Evolutionary conservation across 2,113 vertebrate genomes (phyloP).

Genomic region (Burhinus oedicnemus): DNA sequence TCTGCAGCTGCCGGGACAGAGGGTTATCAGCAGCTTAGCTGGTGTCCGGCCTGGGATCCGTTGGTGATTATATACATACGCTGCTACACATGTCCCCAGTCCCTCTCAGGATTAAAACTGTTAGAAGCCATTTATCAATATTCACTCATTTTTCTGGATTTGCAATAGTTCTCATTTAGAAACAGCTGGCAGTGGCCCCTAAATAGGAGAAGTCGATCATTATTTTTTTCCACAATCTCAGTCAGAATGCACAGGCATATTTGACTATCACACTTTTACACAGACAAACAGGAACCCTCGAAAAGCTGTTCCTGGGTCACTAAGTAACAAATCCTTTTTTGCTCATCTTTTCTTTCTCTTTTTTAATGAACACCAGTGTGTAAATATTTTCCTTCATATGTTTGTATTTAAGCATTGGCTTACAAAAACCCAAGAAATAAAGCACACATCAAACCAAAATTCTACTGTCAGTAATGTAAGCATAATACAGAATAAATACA

Average conservation of each 20-base stretch:
- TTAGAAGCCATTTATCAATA: not conserved
- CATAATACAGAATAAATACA: not conserved
- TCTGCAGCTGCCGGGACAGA: not conserved
- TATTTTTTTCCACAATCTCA: not conserved
- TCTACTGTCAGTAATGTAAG: not conserved
- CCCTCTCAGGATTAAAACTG: not conserved
- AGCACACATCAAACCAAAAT: not conserved
- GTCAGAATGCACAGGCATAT: not conserved
- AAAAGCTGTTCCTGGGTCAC: not conserved
- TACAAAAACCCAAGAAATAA: not conserved
- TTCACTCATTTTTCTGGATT: not conserved
- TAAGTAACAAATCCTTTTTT: not conserved
- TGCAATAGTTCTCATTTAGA: not conserved
- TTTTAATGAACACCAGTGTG: not conserved
- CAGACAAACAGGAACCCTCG: not conserved
- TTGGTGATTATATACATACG: not conserved
- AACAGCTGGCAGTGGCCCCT: not conserved
- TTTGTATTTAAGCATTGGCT: not conserved
- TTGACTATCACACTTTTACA: not conserved
- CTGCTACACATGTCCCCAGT: not conserved
- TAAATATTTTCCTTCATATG: not conserved
- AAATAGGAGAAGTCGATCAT: fast-evolving
- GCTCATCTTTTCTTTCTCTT: not conserved
- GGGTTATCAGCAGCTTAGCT: not conserved
- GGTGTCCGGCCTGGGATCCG: not conserved